phyloP scores from a whole-genome alignment of 1,140 invertebrate species.

The Macrostomum lignano region DNA sequence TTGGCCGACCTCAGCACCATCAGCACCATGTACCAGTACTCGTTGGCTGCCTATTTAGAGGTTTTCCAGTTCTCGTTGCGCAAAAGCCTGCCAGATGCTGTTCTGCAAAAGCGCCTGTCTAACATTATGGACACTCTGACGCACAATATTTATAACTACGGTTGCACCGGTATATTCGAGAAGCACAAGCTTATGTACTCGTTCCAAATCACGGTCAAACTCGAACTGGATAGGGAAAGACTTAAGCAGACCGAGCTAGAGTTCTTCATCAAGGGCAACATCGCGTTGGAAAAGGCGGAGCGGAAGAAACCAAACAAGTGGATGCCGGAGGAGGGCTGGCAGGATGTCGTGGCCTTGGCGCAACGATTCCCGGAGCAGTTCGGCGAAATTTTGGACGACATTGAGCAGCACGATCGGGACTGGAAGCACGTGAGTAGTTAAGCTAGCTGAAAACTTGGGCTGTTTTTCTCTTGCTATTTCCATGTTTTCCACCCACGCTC shows the following conservation, averaged over 20 bases:
- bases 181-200: constrained; percentile 60
- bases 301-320: constrained; percentile 38
- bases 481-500: too few relatives aligned
- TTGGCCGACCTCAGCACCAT: constrained; percentile 52
- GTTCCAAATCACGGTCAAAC: constrained; percentile 54
- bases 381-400: constrained; percentile 35
- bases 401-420: constrained; percentile 31
- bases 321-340: constrained; percentile 44
- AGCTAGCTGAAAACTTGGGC: too few relatives aligned
- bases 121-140: constrained; percentile 57
- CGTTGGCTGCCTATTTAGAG: constrained; percentile 43
- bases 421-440: constrained; percentile 38
- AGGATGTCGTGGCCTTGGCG: constrained; percentile 43
- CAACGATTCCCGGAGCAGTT: constrained; percentile 40
- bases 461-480: too few relatives aligned
- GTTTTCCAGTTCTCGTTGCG: constrained; percentile 48
- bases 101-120: constrained; percentile 37
- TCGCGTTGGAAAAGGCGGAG: constrained; percentile 42
- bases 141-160: constrained; percentile 56
- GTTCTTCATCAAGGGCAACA: constrained; percentile 59
- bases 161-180: constrained; percentile 64
- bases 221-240: constrained; percentile 38
- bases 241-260: constrained; percentile 44
- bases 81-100: constrained; percentile 44
- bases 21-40: constrained; percentile 68